Conservation (phyloP, 2,888 invertebrate species). For the Patella caerulea region DNA sequence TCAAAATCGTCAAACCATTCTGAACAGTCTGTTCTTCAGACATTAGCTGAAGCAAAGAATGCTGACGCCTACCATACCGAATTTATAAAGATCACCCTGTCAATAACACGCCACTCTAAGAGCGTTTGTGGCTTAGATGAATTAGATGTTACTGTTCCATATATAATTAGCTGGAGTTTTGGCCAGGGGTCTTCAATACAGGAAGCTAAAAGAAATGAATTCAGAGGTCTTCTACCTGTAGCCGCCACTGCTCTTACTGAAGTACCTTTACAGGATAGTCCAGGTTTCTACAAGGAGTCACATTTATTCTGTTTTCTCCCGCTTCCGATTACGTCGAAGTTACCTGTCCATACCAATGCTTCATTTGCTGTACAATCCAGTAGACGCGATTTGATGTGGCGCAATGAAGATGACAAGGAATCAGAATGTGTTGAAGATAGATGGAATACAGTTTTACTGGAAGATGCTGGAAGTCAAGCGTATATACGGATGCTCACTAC, state of each 20-base stretch:
- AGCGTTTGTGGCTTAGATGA: too few species aligned
- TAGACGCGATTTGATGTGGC: conserved; percentile 47
- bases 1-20: too few species aligned
- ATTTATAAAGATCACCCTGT: too few species aligned
- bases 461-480: conserved; percentile 43
- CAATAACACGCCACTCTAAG: too few species aligned
- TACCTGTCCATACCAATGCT: conserved; percentile 65
- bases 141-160: too few species aligned
- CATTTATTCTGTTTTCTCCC: conserved; percentile 65
- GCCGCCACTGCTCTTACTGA: conserved; percentile 51
- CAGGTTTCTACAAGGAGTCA: conserved; percentile 45
- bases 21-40: too few species aligned
- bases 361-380: conserved; percentile 60
- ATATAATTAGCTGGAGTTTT: too few species aligned
- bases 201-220: too few species aligned
- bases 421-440: conserved; percentile 23
- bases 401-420: conserved; percentile 52
- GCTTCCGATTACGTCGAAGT: conserved; percentile 52
- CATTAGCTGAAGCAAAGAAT: too few species aligned
- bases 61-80: too few species aligned
- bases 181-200: too few species aligned
- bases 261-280: conserved; percentile 28
- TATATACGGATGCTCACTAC: conserved; percentile 44
- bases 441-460: conserved; percentile 52
- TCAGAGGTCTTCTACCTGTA: too few species aligned